Base-by-base conservation (phyloP, 2,797 vertebrate species). In the Schizopygopsis pylzovi region DNA sequence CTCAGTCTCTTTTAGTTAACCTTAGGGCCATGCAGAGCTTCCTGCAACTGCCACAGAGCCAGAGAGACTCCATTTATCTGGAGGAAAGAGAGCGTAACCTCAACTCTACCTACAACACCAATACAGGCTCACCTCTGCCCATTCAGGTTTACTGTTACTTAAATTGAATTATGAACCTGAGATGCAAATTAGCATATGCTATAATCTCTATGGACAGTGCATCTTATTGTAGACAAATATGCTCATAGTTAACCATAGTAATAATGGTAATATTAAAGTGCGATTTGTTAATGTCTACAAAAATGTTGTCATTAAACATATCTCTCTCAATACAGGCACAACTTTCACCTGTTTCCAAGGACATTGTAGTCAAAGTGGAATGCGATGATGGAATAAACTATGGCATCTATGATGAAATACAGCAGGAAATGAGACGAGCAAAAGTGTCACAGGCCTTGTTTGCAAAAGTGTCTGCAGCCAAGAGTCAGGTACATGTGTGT, bases 371-470 rank as follows among this genome's bases (percentile, higher is more conserved):
- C 94, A 99, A 99, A 95, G 95, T 97, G 93, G 98, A 99, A 83
- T 95, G 54, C 96, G n/a, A 95, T 97, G 95, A 97, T 65, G 98
- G 97, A 96, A 99, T 99, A 94, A 98, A 98, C 89, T 97, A 97
- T 79, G 97, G 96, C 90, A 97, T 99, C 95, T 99, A 99, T 70
- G 98, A 99, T 9, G 98, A 99, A 95, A 99, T 99, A 92, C 98
- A 99, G 94, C 98, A 99, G 93, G 98, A 99, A 95, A 99, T 99
- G 98, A 99, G 99, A 95, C 95, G 98, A 92, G 98, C 98, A 91
- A 99, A 99, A 94, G 98, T 99, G 93, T 99, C 98, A 86, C 98
- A 99, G 92, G 98, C 98, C 79, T 96, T 99, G 90, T 99, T 99
- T 89, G 98, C 98, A 88, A 99, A 99, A 93, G 98, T 99, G 94